Base-by-base conservation (phyloP, 2,113 vertebrate species). In the Hippocampus guttulatus region DNA sequence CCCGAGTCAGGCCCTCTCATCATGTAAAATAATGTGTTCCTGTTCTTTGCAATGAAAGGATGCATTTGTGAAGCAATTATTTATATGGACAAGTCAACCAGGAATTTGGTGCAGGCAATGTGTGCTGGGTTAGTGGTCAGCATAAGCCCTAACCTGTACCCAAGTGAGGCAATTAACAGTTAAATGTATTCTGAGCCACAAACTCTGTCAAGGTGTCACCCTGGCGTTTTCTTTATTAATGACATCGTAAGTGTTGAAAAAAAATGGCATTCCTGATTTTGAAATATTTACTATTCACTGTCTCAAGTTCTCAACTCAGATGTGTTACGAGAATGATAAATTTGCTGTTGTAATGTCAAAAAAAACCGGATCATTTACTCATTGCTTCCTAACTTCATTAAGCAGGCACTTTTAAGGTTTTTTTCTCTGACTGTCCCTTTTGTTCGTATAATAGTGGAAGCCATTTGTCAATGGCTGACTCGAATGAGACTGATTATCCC, bases 401-500 rank as follows among this genome's bases (percentile, higher is more conserved):
- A 16, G 8, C 40, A 25, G 6, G n/a, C n/a, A 61, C 15, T 57
- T 20, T 14, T 52, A 68, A 20, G 38, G 14, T 5, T 55, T 20
- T 20, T 49, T 16, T 49, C 58, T 23, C 21, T 54, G 15, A 60
- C 0, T 70, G n/a, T 74, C 66, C 75, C 57, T 2, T 64, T 18
- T 55, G 25, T 69, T 68, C 8, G 64, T 49, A 40, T 70, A 74
- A 65, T 21, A 11, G 12, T 49, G 45, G 64, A 54, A 75, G 25
- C 14, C 57, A 54, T 68, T 75, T 67, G 40, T 52, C 47, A 68
- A 62, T 68, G 30, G 55, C 12, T 51, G 51, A 43, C 62, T 64
- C 70, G 73, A 68, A 6, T 74, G 47, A 79, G 68, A 76, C 74
- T 57, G 81, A 57, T 78, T 68, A 68, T 70, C 33, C 67, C 14